Conservation (phyloP, 1,140 invertebrate species). For the Chymomyza costata region DNA sequence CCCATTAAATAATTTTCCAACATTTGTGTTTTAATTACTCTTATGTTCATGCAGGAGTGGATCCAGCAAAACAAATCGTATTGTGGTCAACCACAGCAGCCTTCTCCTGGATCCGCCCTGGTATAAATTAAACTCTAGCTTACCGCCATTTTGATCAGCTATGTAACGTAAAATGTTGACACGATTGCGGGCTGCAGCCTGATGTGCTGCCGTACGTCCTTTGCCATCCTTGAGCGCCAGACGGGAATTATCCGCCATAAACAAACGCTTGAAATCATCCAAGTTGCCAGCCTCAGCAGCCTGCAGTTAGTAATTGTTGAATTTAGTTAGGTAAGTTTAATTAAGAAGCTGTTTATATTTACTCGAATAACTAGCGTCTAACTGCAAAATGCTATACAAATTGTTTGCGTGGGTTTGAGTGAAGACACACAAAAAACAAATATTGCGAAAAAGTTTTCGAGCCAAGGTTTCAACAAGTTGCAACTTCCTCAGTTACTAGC, state of each 20-base stretch:
- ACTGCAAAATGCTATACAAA: slow-evolving; percentile 12
- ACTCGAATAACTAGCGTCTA: too few species aligned
- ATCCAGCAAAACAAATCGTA: too few species aligned
- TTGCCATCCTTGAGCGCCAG: slow-evolving; percentile 82
- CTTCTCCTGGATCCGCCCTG: too few species aligned
- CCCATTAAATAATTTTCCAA: slow-evolving; percentile 4
- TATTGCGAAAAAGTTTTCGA: slow-evolving; percentile 6
- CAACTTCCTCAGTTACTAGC: neutral
- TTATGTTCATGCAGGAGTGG: too few species aligned
- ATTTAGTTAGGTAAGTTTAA: slow-evolving; percentile 11
- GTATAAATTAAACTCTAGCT: slow-evolving; percentile 56
- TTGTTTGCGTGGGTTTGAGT: too few species aligned
- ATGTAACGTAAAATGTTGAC: slow-evolving; percentile 86
- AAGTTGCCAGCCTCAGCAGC: slow-evolving; percentile 88
- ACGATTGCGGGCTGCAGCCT: slow-evolving; percentile 85
- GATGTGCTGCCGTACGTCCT: slow-evolving; percentile 85
- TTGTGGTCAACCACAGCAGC: too few species aligned
- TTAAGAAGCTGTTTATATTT: too few species aligned
- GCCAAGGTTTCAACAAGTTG: slow-evolving; percentile 9
- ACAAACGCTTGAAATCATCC: slow-evolving; percentile 85
- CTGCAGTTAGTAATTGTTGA: slow-evolving; percentile 75
- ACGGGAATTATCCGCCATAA: slow-evolving; percentile 81
- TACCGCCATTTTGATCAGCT: slow-evolving; percentile 82
- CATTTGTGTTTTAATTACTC: too few species aligned
- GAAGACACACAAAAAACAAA: slow-evolving; percentile 1